A percentile compares a stretch with the other conserved stretches of the same genome.
Evolutionary conservation across 1,140 invertebrate genomes (phyloP).

Genomic region (Hylaeus volcanicus): DNA sequence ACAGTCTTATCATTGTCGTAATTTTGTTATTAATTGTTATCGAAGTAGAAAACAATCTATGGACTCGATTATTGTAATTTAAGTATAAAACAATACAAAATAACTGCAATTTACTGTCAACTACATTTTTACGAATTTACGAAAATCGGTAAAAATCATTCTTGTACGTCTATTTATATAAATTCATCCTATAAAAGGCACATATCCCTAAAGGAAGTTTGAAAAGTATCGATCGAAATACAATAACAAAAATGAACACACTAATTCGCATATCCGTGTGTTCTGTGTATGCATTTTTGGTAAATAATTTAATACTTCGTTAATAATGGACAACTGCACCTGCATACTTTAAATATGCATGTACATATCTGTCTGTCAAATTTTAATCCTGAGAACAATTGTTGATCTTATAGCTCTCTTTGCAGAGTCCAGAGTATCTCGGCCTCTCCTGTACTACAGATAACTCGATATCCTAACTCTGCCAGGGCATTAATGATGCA

Average conservation of each 20-base stretch:
- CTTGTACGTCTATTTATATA: conserved; percentile 2
- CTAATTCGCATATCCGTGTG: background rate
- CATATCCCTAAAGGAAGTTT: conserved; percentile 16
- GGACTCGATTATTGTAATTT: background rate
- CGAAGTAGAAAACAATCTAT: background rate
- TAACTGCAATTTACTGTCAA: background rate
- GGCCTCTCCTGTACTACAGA: conserved; percentile 88
- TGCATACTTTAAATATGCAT: conserved; percentile 16
- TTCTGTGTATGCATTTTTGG: background rate
- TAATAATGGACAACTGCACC: conserved; percentile 7
- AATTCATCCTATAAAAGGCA: conserved; percentile 17
- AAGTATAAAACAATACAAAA: conserved; percentile 19
- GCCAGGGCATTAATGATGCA: conserved; percentile 86
- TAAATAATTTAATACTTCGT: conserved; percentile 26
- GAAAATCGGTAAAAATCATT: conserved; percentile 16
- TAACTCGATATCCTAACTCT: conserved; percentile 88
- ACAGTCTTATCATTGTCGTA: conserved; percentile 28
- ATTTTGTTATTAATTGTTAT: background rate
- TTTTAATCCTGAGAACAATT: conserved; percentile 15
- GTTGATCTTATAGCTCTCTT: conserved; percentile 80
- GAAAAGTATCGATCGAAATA: conserved; percentile 9
- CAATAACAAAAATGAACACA: conserved; percentile 16
- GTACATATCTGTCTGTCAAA: background rate
- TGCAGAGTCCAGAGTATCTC: conserved; percentile 91
- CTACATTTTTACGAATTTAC: conserved; percentile 3